A percentile compares a stretch with the other conserved stretches of the same genome.
Evolutionary conservation across 2,113 vertebrate genomes (phyloP).

Genomic region (Poicephalus meyeri): DNA sequence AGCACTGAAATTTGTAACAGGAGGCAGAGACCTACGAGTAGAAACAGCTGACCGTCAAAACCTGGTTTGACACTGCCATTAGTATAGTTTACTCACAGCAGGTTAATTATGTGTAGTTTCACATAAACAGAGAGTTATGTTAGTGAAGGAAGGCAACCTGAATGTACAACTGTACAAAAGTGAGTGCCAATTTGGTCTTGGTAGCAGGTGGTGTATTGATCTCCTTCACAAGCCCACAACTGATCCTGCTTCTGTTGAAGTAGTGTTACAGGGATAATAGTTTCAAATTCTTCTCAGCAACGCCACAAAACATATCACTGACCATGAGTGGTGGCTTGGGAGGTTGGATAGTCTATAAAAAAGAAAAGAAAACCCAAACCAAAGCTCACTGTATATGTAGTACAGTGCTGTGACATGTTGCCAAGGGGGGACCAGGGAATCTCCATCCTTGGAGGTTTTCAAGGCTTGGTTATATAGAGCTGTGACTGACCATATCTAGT

Average conservation of each 20-base stretch:
- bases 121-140: background rate
- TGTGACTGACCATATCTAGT: background rate
- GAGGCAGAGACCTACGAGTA: background rate
- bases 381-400: background rate
- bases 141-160: background rate
- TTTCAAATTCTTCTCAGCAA: background rate
- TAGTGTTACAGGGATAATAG: background rate
- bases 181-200: background rate
- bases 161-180: background rate
- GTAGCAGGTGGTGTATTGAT: rapidly evolving
- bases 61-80: background rate
- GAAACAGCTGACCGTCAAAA: background rate
- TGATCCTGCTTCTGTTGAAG: background rate
- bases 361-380: background rate
- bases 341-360: background rate
- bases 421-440: background rate
- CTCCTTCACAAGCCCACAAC: rapidly evolving
- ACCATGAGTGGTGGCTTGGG: no score
- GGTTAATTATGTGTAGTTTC: background rate
- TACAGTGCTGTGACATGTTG: background rate
- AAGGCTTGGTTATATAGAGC: background rate
- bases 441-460: background rate
- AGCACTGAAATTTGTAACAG: background rate
- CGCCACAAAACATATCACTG: rapidly evolving
- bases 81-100: background rate